Evolutionary conservation across 2,113 vertebrate species (phyloP), one percentile per base, ranked within the genome.

Genomic region (Stigmatopora nigra): DNA sequence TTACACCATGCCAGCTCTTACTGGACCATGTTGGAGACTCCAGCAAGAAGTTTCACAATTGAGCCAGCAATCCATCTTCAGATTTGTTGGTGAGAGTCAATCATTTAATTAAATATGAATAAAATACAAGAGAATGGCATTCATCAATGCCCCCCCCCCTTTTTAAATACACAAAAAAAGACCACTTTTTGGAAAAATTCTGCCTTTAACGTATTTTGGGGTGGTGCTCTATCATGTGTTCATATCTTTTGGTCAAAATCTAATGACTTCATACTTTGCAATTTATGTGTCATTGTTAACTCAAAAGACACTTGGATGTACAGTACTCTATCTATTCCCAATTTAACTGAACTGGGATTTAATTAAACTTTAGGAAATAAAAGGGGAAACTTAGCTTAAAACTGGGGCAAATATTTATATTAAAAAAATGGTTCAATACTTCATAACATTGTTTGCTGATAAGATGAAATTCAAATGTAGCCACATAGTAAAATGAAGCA

Each of bases 1-100:
- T 95, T 86, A 93, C 90, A 0, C 94, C 93, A 0, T 95, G 93
- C 85, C 92, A 93, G 82, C 87, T 94, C 64, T 88, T 94, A 22
- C 59, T 92, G 11, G 94, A 95, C 86, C 80, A 94, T 0, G 92
- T 93, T 61, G 93, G 81, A 64, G 91, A 86, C 78, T 63, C 89
- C 0, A 68, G 78, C 88, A 94, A 90, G 88, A 93, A 89, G 35
- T 95, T 95, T 84, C 90, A 92, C 85, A 89, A 83, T 59, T 94
- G 87, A 92, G 53, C 49, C 22, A 92, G 57, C 49, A 22, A 15
- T 49, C 19, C 31, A 10, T 9, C 19, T 53, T 45, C 38, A 25
- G 2, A 55, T 19, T 35, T 47, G 25, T 22, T 15, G 35, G 56
- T 14, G 19, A 60, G 55, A 8, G 22, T 13, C 7, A 61, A 58